Evolutionary conservation across 2,888 invertebrate genomes (phyloP).

Genomic region (Microctonus hyperodae): DNA sequence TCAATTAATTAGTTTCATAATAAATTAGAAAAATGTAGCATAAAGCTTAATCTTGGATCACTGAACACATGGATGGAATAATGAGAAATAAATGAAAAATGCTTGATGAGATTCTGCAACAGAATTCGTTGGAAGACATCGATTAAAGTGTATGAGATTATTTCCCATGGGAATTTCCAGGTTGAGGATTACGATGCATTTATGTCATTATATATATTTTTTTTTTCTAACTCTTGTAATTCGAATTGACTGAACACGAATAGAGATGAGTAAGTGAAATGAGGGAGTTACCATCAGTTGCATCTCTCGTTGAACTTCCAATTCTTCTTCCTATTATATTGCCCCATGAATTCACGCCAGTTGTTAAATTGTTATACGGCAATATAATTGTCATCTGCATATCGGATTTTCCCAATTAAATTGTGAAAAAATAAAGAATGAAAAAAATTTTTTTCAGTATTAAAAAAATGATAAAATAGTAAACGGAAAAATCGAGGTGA

Average conservation of each 20-base stretch:
- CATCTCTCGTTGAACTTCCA: conserved; percentile 21
- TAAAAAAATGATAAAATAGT: not conserved
- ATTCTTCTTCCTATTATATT: conserved; percentile 28
- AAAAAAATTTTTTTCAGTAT: not conserved
- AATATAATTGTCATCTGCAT: conserved; percentile 19
- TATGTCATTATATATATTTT: conserved; percentile 43
- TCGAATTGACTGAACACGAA: not conserved
- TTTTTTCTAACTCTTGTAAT: conserved; percentile 38
- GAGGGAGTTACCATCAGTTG: not conserved
- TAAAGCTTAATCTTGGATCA: not conserved
- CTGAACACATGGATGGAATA: not conserved
- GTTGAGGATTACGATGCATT: conserved; percentile 51
- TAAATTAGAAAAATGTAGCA: not conserved
- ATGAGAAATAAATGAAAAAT: not conserved
- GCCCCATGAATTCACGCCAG: conserved; percentile 14
- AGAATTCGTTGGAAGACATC: not conserved
- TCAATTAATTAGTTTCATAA: not conserved
- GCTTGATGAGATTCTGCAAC: not conserved
- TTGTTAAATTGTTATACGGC: conserved; percentile 32
- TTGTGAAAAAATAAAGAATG: not conserved
- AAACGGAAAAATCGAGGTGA: not conserved
- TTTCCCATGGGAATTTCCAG: conserved; percentile 46
- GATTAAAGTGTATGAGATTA: conserved; percentile 30
- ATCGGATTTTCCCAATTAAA: conserved; percentile 30
- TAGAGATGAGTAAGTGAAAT: not conserved